Conservation (phyloP, 2,797 vertebrate genomes). For the Astyanax mexicanus region DNA sequence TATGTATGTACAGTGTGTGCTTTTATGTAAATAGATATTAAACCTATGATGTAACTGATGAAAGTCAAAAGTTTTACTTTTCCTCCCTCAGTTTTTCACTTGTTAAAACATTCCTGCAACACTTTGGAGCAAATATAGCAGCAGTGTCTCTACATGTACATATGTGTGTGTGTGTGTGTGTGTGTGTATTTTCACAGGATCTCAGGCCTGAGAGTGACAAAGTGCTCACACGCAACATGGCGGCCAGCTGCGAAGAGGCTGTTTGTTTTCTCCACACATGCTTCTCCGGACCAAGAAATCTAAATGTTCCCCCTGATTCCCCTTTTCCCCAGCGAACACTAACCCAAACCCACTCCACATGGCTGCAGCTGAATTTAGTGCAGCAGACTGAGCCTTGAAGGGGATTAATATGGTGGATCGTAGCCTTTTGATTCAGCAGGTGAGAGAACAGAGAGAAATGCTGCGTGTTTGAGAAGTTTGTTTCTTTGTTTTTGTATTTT, state of each 20-base stretch:
- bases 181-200: constrained; percentile 37
- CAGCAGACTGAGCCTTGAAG: background rate
- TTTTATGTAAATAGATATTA: background rate
- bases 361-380: background rate
- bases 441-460: background rate
- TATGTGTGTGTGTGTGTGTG: background rate
- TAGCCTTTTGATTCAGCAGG: constrained; percentile 1
- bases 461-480: background rate
- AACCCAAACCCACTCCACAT: background rate
- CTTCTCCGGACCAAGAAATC: constrained; percentile 37
- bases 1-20: too few relatives aligned
- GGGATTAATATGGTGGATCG: background rate
- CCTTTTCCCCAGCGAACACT: constrained; percentile 14
- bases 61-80: background rate
- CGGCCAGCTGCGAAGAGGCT: constrained; percentile 38
- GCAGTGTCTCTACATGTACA: constrained; percentile 16
- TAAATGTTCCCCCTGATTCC: constrained; percentile 32
- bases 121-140: constrained; percentile 18
- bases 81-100: background rate
- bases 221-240: constrained; percentile 48
- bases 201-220: constrained; percentile 39
- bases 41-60: too few relatives aligned
- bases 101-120: constrained; percentile 11
- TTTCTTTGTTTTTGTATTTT: background rate
- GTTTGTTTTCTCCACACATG: constrained; percentile 39